These are phyloP conservation scores for Lophotis ruficrista DNA, from an alignment of 2,113 vertebrate species.

Conservation along the genomic window DNA sequence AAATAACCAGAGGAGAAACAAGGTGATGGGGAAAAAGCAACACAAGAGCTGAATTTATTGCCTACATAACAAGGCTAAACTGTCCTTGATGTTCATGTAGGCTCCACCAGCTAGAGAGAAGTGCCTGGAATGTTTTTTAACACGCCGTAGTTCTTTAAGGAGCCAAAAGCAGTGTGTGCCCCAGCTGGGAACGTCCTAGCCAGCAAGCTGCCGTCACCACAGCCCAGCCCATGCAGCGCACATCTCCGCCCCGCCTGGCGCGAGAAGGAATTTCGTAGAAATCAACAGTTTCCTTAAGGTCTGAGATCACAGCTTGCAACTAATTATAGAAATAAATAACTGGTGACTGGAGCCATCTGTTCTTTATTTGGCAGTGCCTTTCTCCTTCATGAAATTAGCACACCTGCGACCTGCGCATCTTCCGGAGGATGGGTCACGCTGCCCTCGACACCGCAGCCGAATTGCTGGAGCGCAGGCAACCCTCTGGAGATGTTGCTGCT, in stretches of 20 bases:
- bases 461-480: not conserved
- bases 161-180: not conserved
- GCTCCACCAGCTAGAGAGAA: not conserved
- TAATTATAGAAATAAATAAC: conserved; percentile 84
- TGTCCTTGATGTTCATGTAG: not conserved
- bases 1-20: not conserved
- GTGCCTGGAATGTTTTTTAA: not conserved
- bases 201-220: not conserved
- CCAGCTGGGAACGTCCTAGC: not conserved
- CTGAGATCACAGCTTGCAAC: conserved; percentile 65
- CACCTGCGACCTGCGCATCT: conserved; percentile 51
- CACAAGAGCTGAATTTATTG: not conserved
- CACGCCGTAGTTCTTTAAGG: not conserved
- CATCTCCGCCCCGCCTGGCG: fast-evolving
- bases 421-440: conserved; percentile 31
- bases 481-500: not conserved
- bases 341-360: conserved; percentile 78
- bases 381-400: conserved; percentile 59
- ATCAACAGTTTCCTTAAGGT: conserved; percentile 64
- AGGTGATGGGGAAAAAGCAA: not conserved
- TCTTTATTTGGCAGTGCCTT: conserved; percentile 68
- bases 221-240: not conserved
- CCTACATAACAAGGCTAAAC: not conserved
- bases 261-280: conserved; percentile 51
- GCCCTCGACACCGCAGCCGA: not conserved